These are phyloP conservation scores for Amazona finschi DNA, from an alignment of 2,797 vertebrate species.

Conservation along the genomic window DNA sequence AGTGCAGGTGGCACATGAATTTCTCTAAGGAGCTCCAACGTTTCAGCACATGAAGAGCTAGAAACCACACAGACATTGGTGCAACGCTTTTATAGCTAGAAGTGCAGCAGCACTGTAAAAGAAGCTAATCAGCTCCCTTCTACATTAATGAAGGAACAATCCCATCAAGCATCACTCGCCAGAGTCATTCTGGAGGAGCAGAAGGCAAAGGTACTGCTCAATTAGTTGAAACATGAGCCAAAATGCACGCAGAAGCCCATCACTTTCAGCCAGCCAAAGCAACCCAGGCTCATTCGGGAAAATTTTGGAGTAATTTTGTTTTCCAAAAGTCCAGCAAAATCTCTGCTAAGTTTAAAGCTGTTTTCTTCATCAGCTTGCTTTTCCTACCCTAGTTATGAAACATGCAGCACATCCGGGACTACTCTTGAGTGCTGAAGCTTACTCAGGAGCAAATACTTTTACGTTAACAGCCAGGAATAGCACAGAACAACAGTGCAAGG, in stretches of 20 bases:
- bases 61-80: accelerated
- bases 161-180: accelerated
- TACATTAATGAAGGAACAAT: background rate
- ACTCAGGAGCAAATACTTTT: background rate
- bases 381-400: background rate
- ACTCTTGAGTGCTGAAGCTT: background rate
- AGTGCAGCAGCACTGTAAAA: background rate
- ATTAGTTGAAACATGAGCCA: accelerated
- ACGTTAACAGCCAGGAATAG: background rate
- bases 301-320: background rate
- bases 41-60: background rate
- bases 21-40: background rate
- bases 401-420: background rate
- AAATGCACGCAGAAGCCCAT: background rate
- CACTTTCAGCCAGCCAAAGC: background rate
- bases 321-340: background rate
- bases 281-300: background rate
- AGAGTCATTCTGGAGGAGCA: background rate
- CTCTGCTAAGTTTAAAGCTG: background rate
- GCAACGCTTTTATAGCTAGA: accelerated
- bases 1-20: accelerated
- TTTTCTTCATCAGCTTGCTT: background rate
- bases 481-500: background rate
- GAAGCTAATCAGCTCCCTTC: background rate
- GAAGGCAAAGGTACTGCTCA: background rate